These are phyloP conservation scores for Oxyruncus cristatus DNA, from an alignment of 2,113 vertebrate species.

Conservation along the genomic window DNA sequence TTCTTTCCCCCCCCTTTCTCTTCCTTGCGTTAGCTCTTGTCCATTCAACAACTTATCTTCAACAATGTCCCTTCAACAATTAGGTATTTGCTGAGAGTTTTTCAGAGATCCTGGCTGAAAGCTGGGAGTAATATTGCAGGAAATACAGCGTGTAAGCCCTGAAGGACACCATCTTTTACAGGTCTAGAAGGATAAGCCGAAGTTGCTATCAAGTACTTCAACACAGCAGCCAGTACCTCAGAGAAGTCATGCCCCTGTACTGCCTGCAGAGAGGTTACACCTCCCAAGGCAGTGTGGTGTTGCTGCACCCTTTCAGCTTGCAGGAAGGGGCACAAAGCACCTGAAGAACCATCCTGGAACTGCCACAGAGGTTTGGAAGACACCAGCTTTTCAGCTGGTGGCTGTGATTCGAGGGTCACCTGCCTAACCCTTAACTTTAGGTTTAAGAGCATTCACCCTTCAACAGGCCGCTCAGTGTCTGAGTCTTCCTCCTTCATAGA, in stretches of 20 bases:
- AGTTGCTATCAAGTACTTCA: background rate
- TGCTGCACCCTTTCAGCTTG: background rate
- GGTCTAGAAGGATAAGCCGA: background rate
- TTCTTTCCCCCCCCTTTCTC: accelerated
- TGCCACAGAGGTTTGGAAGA: background rate
- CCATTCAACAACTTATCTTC: background rate
- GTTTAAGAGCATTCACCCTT: background rate
- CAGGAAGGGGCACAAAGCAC: background rate
- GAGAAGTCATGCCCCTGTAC: background rate
- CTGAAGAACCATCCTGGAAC: background rate
- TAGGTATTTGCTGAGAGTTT: background rate
- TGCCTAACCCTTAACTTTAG: background rate
- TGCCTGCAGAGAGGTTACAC: accelerated
- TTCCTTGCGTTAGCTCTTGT: background rate
- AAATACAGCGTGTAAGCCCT: background rate
- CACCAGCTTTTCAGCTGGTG: background rate
- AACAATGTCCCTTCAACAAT: background rate
- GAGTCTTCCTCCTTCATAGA: background rate
- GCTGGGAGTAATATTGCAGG: background rate
- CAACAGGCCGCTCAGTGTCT: background rate
- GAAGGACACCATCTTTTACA: background rate
- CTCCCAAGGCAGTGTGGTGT: accelerated
- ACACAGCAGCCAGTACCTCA: background rate
- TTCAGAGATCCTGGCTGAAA: background rate
- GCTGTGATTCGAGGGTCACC: background rate